phyloP scores from a whole-genome alignment of 2,888 invertebrate species.

The Matsumyia berberina region DNA sequence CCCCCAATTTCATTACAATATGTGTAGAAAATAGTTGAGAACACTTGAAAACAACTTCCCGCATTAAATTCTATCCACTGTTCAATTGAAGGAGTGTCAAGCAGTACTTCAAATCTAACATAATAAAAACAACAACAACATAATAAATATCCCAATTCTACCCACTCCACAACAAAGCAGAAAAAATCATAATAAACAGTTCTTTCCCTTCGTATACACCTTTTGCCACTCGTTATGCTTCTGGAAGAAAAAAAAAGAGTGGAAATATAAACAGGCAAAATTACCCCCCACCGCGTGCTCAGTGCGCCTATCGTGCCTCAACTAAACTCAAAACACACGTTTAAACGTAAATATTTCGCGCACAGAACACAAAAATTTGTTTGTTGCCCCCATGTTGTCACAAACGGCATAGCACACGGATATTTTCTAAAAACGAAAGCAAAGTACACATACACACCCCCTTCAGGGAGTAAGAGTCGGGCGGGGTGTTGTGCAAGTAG shows the following conservation, averaged over 20 bases:
- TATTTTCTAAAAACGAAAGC: conserved; percentile 51
- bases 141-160: conserved; percentile 26
- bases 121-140: conserved; percentile 52
- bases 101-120: conserved; percentile 32
- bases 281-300: background rate
- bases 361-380: conserved; percentile 60
- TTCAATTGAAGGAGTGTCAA: conserved; percentile 37
- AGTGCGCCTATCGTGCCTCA: background rate
- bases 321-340: conserved; percentile 52
- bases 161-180: conserved; percentile 5
- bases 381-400: conserved; percentile 56
- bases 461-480: conserved; percentile 31
- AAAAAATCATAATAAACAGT: conserved; percentile 46
- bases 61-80: conserved; percentile 4
- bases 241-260: conserved; percentile 13
- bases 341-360: conserved; percentile 52
- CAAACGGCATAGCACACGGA: conserved; percentile 52
- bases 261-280: conserved; percentile 26
- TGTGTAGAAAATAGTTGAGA: background rate
- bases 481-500: conserved; percentile 1
- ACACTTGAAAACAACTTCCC: background rate
- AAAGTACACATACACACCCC: conserved; percentile 47
- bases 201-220: conserved; percentile 17
- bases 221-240: conserved; percentile 7
- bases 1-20: background rate